A percentile compares a stretch with the other conserved stretches of the same genome.
phyloP scores from a whole-genome alignment of 2,797 vertebrate species.

The Meda fulgida region DNA sequence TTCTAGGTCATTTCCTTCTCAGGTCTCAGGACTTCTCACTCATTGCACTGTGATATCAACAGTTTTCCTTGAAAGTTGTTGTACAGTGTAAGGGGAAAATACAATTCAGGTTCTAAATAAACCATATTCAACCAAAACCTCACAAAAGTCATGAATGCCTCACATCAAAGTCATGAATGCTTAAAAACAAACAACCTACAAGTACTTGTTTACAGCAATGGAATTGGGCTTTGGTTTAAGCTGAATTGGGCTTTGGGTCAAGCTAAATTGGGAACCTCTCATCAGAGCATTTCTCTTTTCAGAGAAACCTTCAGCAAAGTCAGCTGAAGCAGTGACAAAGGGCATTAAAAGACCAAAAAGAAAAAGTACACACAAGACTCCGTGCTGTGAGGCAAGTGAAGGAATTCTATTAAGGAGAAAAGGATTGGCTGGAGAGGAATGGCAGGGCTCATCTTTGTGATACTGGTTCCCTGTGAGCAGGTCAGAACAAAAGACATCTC shows the following conservation, averaged over 20 bases:
- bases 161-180: constrained; percentile 7
- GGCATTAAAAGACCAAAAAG: constrained; percentile 59
- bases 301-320: constrained; percentile 46
- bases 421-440: constrained; percentile 61
- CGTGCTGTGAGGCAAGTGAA: constrained; percentile 60
- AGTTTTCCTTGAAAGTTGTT: neutral
- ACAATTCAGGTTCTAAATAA: neutral
- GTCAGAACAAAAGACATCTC: constrained; percentile 68
- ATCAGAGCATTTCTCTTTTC: constrained; percentile 61
- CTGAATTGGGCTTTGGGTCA: constrained; percentile 64
- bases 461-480: constrained; percentile 67
- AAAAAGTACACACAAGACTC: constrained; percentile 63
- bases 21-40: constrained; percentile 33
- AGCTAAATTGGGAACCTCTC: constrained; percentile 63
- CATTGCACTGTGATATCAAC: constrained; percentile 3
- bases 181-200: constrained; percentile 29
- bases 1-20: constrained; percentile 35
- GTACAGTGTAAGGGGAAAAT: neutral
- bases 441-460: constrained; percentile 68
- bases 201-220: constrained; percentile 63
- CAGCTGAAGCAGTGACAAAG: constrained; percentile 54
- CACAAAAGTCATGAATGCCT: neutral
- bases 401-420: constrained; percentile 60
- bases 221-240: constrained; percentile 14
- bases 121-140: constrained; percentile 2